These are phyloP conservation scores for Laodelphax striatellus DNA, from an alignment of 1,140 invertebrate species.

Conservation along the genomic window DNA sequence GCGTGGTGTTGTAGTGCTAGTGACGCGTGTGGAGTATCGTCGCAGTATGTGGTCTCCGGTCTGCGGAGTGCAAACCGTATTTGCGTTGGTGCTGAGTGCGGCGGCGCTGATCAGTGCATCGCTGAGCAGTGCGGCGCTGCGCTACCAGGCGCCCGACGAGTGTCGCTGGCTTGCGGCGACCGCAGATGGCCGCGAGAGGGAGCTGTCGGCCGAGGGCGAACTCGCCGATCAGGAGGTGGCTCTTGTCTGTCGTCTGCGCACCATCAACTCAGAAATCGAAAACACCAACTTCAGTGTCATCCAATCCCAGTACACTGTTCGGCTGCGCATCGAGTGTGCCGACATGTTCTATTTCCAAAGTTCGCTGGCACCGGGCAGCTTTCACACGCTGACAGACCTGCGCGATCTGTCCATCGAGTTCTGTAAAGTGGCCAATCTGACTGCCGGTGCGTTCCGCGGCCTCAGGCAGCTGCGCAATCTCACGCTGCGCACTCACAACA, in stretches of 20 bases:
- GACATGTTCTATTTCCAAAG: constrained; percentile 76
- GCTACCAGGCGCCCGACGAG: constrained; percentile 73
- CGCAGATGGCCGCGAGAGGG: constrained; percentile 36
- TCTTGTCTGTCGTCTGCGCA: constrained; percentile 63
- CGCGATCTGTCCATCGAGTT: constrained; percentile 76
- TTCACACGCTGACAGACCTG: constrained; percentile 67
- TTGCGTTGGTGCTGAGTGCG: constrained; percentile 52
- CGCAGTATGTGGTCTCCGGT: constrained; percentile 42
- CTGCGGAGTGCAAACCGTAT: too few species aligned
- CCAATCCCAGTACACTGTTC: constrained; percentile 74
- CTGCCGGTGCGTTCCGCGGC: constrained; percentile 69
- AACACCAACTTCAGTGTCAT: constrained; percentile 82
- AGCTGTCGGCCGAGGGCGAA: constrained; percentile 31
- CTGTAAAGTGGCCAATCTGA: constrained; percentile 80
- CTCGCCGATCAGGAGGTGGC: constrained; percentile 48
- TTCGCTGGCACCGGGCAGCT: constrained; percentile 71
- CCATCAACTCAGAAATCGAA: constrained; percentile 79
- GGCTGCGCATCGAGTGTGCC: constrained; percentile 69
- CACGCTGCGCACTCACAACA: constrained; percentile 77
- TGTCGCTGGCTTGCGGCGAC: constrained; percentile 61
- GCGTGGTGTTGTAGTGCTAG: background rate
- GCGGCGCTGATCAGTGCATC: constrained; percentile 53
- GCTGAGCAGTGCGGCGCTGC: constrained; percentile 46
- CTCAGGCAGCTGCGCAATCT: constrained; percentile 69
- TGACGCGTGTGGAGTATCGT: constrained; percentile 34